Conservation (phyloP, 1,140 invertebrate genomes). For the Heliconius hermathena region DNA sequence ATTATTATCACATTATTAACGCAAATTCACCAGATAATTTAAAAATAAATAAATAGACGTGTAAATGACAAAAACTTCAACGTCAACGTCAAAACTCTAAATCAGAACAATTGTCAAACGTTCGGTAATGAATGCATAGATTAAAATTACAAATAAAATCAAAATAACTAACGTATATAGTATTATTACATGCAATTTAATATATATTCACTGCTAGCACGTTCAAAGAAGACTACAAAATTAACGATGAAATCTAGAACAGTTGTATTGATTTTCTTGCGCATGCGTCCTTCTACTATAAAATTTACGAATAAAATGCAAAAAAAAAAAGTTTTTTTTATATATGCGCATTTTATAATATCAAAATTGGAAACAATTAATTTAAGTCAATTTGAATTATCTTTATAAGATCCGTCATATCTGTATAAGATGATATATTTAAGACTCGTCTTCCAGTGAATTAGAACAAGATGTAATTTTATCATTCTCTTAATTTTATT, state of each 20-base stretch:
- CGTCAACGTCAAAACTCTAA: neutral
- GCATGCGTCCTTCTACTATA: neutral
- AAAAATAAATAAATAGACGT: neutral
- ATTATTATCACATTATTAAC: neutral
- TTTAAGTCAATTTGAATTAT: too few relatives aligned
- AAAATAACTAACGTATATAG: neutral
- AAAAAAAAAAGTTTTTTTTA: neutral
- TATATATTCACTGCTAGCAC: neutral
- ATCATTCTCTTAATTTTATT: neutral
- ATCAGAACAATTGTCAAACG: neutral
- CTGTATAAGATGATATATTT: neutral
- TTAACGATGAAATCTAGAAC: neutral
- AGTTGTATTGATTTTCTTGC: constrained; percentile 11
- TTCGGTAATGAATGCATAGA: neutral
- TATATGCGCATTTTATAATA: too few relatives aligned
- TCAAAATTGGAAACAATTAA: too few relatives aligned
- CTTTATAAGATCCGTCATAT: too few relatives aligned
- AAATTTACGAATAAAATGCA: neutral
- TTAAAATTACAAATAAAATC: neutral
- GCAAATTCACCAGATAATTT: neutral
- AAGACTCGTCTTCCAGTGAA: neutral
- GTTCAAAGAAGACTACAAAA: neutral
- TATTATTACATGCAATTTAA: neutral
- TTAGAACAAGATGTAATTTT: neutral
- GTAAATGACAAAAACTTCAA: constrained; percentile 1